Base-by-base conservation (phyloP, 1,140 invertebrate species). In the Penaeus japonicus region DNA sequence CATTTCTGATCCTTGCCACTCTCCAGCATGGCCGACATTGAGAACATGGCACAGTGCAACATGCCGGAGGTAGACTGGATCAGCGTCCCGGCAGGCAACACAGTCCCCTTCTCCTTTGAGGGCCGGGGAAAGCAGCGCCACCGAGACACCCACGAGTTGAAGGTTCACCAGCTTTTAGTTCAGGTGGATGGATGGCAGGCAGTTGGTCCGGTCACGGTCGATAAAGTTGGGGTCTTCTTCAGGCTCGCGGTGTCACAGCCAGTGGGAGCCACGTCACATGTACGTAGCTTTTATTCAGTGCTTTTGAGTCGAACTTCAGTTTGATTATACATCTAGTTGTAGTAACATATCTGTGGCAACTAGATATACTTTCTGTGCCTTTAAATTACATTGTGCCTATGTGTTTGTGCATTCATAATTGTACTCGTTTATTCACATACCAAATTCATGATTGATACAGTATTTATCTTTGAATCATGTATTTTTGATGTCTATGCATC, bases 221-320 rank as follows among this genome's bases (percentile, higher is more conserved):
- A 99, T 93, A 96, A 96, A 93, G 98, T 99, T 22, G 98, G 98
- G 1, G 95, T 97, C 24, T 99, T 97, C 92, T 99, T 99, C 92
- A 93, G 98, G 83, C 94, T 97, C 90, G 95, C 96, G 1, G 94
- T 94, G 59, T 85, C 90, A 54, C 55, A 84, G 7, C 80, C 90
- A 57, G 55, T 47, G 47, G 39, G 77, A 39, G 39, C 86, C 22
- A 35, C 82, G 18, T 30, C 81, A 20, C 55, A 62, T 53, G 90
- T 86, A 80, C 79, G 77, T 78, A 30, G 20, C 84, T 20, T 24
- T 24, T 18, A 82, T 10, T 55, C 15, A 1, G 27, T 32, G 5
- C 0, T 0, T 10, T 39, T 47, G 0, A 10, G 39, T 47, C 15
- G 15, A 7, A 47, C 10, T 47, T 47, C 0, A 47, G 47, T 47